These are phyloP conservation scores for Parazoanthus swiftii DNA, from an alignment of 92 coral and sea anemone species.

Conservation along the genomic window DNA sequence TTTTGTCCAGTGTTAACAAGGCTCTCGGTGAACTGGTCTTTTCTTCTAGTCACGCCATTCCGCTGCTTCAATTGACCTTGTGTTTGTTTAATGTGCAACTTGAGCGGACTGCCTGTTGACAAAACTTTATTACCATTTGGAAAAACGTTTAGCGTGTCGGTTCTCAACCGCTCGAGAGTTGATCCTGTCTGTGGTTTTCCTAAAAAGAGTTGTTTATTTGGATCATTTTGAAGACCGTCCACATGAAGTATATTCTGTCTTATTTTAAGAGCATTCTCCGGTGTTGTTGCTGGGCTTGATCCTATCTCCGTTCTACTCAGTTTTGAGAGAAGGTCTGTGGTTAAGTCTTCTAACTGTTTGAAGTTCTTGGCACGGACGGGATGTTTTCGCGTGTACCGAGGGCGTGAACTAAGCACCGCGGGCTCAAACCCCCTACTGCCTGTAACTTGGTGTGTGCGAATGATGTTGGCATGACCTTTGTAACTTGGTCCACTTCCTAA, in stretches of 20 bases:
- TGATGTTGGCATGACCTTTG: background rate
- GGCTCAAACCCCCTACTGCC: background rate
- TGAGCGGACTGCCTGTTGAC: background rate
- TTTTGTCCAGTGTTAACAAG: background rate
- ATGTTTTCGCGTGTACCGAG: background rate
- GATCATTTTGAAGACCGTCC: too few relatives aligned
- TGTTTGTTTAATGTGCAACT: background rate
- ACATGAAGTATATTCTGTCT: background rate
- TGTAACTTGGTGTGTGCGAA: background rate
- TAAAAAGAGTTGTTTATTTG: background rate
- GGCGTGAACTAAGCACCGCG: background rate
- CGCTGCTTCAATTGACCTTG: background rate
- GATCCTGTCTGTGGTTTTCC: background rate
- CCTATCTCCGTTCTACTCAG: background rate
- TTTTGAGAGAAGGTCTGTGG: slow-evolving; percentile 4
- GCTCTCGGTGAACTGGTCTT: background rate
- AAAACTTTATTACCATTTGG: background rate
- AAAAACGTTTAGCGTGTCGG: background rate
- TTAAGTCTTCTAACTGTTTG: slow-evolving; percentile 11
- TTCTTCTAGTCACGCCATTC: background rate
- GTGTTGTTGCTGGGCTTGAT: background rate
- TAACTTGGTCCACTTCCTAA: background rate
- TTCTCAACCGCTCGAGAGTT: background rate
- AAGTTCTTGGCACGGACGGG: slow-evolving; percentile 15
- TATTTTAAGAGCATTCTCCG: background rate